Evolutionary conservation across 2,888 invertebrate genomes (phyloP).

Genomic region (Mamestra brassicae): DNA sequence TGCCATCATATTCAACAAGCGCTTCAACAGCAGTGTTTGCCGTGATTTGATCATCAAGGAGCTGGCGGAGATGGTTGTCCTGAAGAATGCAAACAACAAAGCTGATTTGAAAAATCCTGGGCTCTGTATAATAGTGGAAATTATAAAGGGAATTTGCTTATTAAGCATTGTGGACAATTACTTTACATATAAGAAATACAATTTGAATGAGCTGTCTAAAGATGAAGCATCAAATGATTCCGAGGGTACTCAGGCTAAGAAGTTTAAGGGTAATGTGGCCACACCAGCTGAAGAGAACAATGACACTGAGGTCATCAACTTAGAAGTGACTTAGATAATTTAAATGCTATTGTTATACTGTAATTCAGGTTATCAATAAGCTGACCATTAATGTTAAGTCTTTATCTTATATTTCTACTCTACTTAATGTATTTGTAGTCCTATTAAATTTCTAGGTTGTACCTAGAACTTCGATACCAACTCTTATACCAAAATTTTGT

Average conservation of each 20-base stretch:
- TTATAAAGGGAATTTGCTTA: constrained; percentile 95
- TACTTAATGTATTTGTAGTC: constrained; percentile 76
- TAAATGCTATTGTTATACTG: constrained; percentile 64
- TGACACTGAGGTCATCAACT: constrained; percentile 70
- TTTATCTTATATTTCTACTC: constrained; percentile 72
- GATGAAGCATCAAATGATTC: constrained; percentile 82
- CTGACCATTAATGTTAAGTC: constrained; percentile 69
- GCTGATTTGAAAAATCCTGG: constrained; percentile 95
- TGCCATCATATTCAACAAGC: constrained; percentile 94
- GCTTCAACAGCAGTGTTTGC: constrained; percentile 94
- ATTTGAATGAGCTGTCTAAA: constrained; percentile 93
- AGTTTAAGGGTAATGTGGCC: constrained; percentile 80
- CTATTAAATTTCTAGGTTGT: constrained; percentile 77
- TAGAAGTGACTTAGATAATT: constrained; percentile 56
- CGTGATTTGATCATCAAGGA: constrained; percentile 94
- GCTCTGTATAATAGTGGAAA: constrained; percentile 95
- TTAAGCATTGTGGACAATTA: constrained; percentile 95
- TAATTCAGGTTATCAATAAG: constrained; percentile 59
- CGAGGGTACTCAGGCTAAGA: constrained; percentile 85
- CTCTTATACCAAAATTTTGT: constrained; percentile 84
- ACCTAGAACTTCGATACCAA: constrained; percentile 84
- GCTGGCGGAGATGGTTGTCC: constrained; percentile 93
- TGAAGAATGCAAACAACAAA: constrained; percentile 93
- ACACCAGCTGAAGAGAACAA: constrained; percentile 74
- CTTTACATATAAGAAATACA: constrained; percentile 95